Evolutionary conservation across 2,797 vertebrate genomes (phyloP), one percentile per base, ranked within the genome.

Genomic region (Pseudochaenichthys georgianus): DNA sequence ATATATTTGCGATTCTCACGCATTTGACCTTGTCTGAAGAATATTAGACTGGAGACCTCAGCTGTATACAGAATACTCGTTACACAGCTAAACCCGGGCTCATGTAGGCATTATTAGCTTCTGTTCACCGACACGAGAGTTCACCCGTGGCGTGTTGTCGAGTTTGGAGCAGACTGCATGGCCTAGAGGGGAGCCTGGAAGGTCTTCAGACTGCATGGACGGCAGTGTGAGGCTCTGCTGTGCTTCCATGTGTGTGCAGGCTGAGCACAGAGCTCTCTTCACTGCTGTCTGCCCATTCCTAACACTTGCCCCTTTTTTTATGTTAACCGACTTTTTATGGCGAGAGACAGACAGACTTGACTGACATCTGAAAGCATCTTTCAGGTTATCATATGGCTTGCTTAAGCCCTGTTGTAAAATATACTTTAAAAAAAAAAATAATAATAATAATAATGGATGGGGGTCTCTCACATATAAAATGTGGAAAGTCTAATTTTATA

Each of bases 401-500:
- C 96, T 95, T 84, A 97, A 97, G 97, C 97, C 96, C 96, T 96
- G 96, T 96, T 97, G 96, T 98, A 97, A 97, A 97, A 96, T 96
- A 93, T 90, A 96, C 95, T 38, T 88, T 89, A 88, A 89, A 88
- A 90, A 91, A 91, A 88, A 88, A 96, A 53, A 79, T 82, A 74
- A 85, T 83, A 79, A 88, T 88, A 89, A 89, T 90, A 88, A 90
- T 93, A 89, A 89, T 96, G 96, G 96, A 97, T 96, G 96, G 96
- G 96, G 96, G 96, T 97, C 96, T 98, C 97, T 99, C 96, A 97
- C 96, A 97, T 97, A 96, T 96, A 97, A 97, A 96, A 98, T 97
- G 96, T 98, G 97, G 96, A 98, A 97, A 98, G 96, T 97, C 97
- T 97, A 98, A 97, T 98, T 98, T 98, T 98, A 99, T 99, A 99